Percentiles rank a stretch among this genome's conserved stretches.
phyloP scores from a whole-genome alignment of 2,113 vertebrate genomes.

The Oreochromis aureus region DNA sequence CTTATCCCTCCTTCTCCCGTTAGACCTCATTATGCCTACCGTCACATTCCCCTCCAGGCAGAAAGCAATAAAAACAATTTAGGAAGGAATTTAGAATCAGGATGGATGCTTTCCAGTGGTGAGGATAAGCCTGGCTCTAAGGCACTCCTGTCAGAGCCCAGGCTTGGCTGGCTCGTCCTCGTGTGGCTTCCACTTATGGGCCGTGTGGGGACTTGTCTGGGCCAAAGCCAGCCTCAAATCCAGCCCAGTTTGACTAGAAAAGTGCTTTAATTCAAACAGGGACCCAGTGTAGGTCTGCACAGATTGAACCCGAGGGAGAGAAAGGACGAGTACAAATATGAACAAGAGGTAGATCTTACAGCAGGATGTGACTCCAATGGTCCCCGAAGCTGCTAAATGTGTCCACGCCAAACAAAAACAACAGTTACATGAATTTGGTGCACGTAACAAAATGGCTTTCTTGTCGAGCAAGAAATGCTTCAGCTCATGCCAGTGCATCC shows the following conservation, averaged over 20 bases:
- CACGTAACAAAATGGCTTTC: neutral
- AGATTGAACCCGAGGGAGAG: neutral
- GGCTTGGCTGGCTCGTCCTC: neutral
- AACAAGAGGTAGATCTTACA: neutral
- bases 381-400: neutral
- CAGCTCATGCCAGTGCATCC: neutral
- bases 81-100: neutral
- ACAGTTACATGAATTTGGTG: neutral
- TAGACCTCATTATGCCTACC: constrained; percentile 11
- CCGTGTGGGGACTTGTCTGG: neutral
- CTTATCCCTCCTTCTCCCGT: neutral
- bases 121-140: neutral
- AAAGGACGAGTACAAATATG: neutral
- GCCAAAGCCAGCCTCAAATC: neutral
- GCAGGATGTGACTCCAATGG: fast-evolving
- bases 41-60: neutral
- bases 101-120: neutral
- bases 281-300: neutral
- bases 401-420: neutral
- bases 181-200: neutral
- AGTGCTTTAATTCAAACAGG: neutral
- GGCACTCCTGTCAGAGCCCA: neutral
- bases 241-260: neutral
- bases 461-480: neutral
- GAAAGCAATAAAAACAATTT: constrained; percentile 6